Evolutionary conservation across 2,113 vertebrate genomes (phyloP).

Genomic region (Prinia subflava): DNA sequence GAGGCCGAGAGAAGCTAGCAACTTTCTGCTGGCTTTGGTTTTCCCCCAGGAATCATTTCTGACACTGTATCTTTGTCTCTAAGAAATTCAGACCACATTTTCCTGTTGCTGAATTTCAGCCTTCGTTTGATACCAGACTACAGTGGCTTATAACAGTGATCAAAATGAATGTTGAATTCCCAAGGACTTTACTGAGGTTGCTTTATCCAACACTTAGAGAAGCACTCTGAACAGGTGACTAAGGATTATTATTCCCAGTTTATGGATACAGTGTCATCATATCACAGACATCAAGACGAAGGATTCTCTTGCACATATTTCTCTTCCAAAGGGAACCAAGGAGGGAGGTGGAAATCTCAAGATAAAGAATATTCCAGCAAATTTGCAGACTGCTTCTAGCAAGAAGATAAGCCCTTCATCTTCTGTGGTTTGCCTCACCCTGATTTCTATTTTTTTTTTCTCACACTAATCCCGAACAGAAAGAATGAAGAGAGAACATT

Average conservation of each 20-base stretch:
- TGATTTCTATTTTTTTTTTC: background rate
- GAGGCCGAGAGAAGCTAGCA: background rate
- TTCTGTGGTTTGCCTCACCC: background rate
- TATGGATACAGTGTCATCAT: background rate
- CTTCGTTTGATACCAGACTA: conserved; percentile 15
- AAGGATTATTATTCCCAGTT: conserved; percentile 34
- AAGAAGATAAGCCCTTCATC: conserved; percentile 10
- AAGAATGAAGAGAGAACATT: background rate
- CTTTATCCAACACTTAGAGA: background rate
- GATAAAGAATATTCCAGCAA: conserved; percentile 10
- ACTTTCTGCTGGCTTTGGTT: background rate
- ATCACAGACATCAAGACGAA: background rate
- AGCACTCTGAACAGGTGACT: background rate
- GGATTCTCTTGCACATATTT: background rate
- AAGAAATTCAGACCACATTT: conserved; percentile 26
- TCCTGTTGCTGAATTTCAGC: conserved; percentile 3
- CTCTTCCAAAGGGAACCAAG: background rate
- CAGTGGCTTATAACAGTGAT: background rate
- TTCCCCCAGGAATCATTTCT: conserved; percentile 32
- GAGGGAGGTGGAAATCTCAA: background rate
- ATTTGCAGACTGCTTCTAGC: background rate
- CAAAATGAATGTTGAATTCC: conserved; percentile 43
- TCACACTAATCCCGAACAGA: background rate
- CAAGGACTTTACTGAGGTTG: background rate
- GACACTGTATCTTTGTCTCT: background rate